These are phyloP conservation scores for Oryctolagus cuniculus DNA, from an alignment of 2,113 vertebrate genomes.

Conservation along the genomic window mOryCun1.1 NC_091432.1:170180501-170181000, in stretches of 20 bases:
- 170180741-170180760: neutral
- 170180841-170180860: neutral
- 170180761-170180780: neutral
- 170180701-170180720: neutral
- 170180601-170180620: neutral
- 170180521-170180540: neutral
- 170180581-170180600: neutral
- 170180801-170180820: neutral
- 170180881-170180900: neutral
- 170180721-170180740: neutral
- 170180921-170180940: neutral
- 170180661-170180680: neutral
- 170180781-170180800: neutral
- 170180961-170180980: neutral
- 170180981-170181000: neutral
- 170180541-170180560: conserved; percentile 19
- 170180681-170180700: neutral
- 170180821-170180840: neutral
- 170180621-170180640: neutral
- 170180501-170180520: conserved; percentile 30
- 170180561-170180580: neutral
- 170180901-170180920: neutral
- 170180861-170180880: neutral
- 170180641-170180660: neutral
- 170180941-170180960: neutral